Evolutionary conservation across 2,797 vertebrate genomes (phyloP).

Genomic region (Dendrocincla tyrannina): DNA sequence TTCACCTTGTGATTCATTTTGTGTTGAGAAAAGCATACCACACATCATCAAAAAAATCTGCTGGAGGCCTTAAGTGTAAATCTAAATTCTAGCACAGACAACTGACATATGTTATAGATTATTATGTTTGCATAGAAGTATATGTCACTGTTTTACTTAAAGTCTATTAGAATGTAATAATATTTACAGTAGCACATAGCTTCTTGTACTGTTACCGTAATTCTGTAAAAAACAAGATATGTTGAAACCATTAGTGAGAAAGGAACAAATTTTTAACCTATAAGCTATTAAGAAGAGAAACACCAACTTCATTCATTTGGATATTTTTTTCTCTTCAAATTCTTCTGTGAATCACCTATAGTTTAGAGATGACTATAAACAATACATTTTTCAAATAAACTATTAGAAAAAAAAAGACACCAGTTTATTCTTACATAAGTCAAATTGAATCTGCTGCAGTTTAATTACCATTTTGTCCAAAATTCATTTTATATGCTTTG

Average conservation of each 20-base stretch:
- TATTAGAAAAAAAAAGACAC: background rate
- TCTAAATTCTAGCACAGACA: constrained; percentile 36
- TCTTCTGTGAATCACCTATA: background rate
- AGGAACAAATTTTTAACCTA: background rate
- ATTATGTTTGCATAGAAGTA: constrained; percentile 30
- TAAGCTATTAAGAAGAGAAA: background rate
- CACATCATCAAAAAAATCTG: background rate
- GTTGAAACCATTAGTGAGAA: background rate
- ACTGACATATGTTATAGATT: constrained; percentile 34
- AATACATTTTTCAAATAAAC: background rate
- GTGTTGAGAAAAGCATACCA: constrained; percentile 1
- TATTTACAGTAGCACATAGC: background rate
- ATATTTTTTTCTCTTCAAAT: background rate
- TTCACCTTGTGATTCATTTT: constrained; percentile 54
- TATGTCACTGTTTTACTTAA: constrained; percentile 38
- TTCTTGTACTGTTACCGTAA: background rate
- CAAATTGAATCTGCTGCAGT: background rate
- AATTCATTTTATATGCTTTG: background rate
- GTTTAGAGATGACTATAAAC: background rate
- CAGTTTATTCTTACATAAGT: background rate
- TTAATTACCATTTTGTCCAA: constrained; percentile 22
- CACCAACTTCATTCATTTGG: background rate
- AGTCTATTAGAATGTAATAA: constrained; percentile 28
- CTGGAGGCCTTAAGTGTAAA: constrained; percentile 29
- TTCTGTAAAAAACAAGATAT: background rate